phyloP scores from a whole-genome alignment of 2,888 invertebrate species.

The Catotricha subobsoleta region DNA sequence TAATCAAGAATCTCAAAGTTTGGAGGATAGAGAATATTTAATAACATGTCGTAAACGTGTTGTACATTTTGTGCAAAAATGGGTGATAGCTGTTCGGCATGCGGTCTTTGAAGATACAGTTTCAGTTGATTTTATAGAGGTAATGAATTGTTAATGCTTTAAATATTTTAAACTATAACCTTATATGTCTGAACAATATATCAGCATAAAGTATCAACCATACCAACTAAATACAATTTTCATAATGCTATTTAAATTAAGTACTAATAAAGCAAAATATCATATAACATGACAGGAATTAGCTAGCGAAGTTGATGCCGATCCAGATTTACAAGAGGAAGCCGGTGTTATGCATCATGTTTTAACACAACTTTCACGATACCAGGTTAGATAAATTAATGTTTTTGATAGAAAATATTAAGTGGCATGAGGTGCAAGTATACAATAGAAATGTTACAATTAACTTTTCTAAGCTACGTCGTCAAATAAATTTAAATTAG shows the following conservation, averaged over 20 bases:
- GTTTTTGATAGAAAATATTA: too few species aligned
- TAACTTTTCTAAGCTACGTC: too few species aligned
- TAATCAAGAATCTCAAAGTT: conserved; percentile 30
- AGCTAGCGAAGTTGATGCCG: conserved; percentile 48
- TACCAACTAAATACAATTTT: too few species aligned
- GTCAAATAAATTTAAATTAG: too few species aligned
- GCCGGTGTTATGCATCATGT: conserved; percentile 50
- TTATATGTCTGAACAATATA: background rate
- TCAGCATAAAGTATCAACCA: background rate
- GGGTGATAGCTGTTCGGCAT: conserved; percentile 52
- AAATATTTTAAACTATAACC: background rate
- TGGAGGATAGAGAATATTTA: conserved; percentile 44
- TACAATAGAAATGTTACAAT: too few species aligned
- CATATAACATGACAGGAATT: conserved; percentile 50
- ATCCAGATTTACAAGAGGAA: conserved; percentile 46
- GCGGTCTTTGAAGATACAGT: conserved; percentile 57
- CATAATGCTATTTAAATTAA: too few species aligned
- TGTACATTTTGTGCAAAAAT: conserved; percentile 57
- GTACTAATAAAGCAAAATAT: too few species aligned
- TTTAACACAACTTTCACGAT: conserved; percentile 41
- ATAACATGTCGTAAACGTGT: conserved; percentile 54
- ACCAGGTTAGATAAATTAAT: conserved; percentile 27
- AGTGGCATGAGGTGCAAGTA: too few species aligned
- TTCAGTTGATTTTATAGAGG: conserved; percentile 54
- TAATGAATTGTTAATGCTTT: conserved; percentile 14